Evolutionary conservation across 2,888 invertebrate species (phyloP), one percentile per base, ranked within the genome.

Genomic region (Noctua pronuba): DNA sequence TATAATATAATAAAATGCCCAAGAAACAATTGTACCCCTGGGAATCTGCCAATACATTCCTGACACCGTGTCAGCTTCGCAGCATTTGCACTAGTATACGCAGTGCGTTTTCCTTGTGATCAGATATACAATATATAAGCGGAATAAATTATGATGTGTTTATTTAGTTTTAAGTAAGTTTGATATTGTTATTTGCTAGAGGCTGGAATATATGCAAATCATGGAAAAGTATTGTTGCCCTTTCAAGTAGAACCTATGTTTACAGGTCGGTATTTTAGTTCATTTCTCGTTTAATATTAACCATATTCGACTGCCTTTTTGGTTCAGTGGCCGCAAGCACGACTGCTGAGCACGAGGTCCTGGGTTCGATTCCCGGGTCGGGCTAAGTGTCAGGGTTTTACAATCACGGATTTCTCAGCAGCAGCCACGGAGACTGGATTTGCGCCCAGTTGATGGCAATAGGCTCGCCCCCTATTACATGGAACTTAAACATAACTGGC

Each of bases 91-190:
- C 31, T 52, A 73, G 35, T 18, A 10, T 41, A 41, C 16, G 41
- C 16, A 38, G 21, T 66, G 44, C 10, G 16, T 67, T 44, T 60
- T 79, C 65, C 74, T 84, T 84, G 82, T 70, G 66, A 64, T 82
- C 74, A 84, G 70, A 79, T 62, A 79, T 64, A 64, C 65, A 52
- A 76, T 21, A 65, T 69, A 38, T 70, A 13, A 60, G 60, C 31
- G 60, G 44, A 31, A 66, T 55, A 67, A 83, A 44, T 65, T 79
- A 62, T 67, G 7, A 21, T 77, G 64, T 66, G 73, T 69, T 73
- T 82, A 38, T 73, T 1, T 79, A 66, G 44, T 35, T 60, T 5
- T 79, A 84, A 60, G 80, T 66, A 24, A 49, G 24, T 31, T 74
- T 55, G 18, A 64, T 55, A 52, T 52, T 68, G 60, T 35, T 69